Conservation (phyloP, 2,888 invertebrate genomes). For the Pristionchus maxplancki region DNA sequence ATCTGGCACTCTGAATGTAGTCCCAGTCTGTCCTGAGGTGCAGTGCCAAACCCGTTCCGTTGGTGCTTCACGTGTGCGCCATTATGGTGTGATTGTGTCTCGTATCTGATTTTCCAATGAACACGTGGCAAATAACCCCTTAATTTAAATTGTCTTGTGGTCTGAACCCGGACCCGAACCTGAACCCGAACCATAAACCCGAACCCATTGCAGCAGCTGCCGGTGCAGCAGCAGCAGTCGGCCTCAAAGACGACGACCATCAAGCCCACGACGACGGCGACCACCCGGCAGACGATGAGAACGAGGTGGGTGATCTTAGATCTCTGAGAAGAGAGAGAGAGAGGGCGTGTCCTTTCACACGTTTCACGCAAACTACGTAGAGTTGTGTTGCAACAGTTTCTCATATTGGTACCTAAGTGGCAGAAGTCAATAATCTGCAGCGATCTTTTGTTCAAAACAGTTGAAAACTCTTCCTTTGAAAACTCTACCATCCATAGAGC, state of each 20-base stretch:
- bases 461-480: too few relatives aligned
- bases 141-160: too few relatives aligned
- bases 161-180: too few relatives aligned
- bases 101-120: too few relatives aligned
- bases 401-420: neutral
- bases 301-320: constrained; percentile 30
- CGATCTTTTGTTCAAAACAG: too few relatives aligned
- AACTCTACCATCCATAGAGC: too few relatives aligned
- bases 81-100: neutral
- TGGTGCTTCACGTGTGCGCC: neutral
- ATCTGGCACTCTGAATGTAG: neutral
- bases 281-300: neutral
- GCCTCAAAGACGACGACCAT: neutral
- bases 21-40: neutral
- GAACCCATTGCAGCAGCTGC: neutral
- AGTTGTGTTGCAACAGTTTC: neutral
- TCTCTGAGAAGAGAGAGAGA: too few relatives aligned
- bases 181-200: too few relatives aligned
- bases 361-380: too few relatives aligned
- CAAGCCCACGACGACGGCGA: neutral
- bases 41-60: neutral
- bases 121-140: too few relatives aligned
- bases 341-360: too few relatives aligned
- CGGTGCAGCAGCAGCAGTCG: neutral
- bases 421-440: neutral